phyloP scores from a whole-genome alignment of 2,797 vertebrate species.

The Anguilla marmorata region DNA sequence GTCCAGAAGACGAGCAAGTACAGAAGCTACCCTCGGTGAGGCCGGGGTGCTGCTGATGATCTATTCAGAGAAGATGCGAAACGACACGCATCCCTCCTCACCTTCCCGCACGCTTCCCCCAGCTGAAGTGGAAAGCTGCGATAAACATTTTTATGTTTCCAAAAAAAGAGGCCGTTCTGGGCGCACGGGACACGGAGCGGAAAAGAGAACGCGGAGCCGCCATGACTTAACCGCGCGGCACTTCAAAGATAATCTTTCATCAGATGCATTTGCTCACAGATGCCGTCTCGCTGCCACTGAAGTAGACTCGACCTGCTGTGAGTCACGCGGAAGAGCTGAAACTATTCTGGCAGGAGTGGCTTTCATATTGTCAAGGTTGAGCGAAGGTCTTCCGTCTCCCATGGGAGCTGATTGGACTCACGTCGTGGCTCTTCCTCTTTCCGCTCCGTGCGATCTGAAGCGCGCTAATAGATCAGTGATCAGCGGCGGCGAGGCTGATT shows the following conservation, averaged over 20 bases:
- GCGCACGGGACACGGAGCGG: neutral
- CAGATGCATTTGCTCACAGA: neutral
- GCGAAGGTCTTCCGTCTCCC: neutral
- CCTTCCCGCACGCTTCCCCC: neutral
- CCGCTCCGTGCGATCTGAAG: neutral
- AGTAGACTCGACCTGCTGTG: neutral
- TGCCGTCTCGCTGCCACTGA: neutral
- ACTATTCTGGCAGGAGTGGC: neutral
- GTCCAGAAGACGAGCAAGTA: no score
- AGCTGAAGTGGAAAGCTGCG: neutral
- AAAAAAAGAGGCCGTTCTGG: neutral
- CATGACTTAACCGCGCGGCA: neutral
- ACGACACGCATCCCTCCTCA: neutral
- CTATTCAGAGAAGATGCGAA: neutral
- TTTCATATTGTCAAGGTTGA: neutral
- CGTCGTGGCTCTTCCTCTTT: neutral
- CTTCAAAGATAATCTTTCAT: neutral
- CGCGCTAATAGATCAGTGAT: neutral
- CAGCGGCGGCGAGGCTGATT: neutral
- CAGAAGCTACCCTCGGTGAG: no score
- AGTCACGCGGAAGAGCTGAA: neutral
- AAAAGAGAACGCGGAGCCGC: neutral
- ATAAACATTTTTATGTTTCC: neutral
- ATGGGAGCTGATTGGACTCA: neutral
- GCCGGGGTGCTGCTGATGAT: neutral